A percentile compares a stretch with the other conserved stretches of the same genome.
Evolutionary conservation across 2,888 invertebrate species (phyloP).

Genomic region (Lepidocyrtinus sp.): DNA sequence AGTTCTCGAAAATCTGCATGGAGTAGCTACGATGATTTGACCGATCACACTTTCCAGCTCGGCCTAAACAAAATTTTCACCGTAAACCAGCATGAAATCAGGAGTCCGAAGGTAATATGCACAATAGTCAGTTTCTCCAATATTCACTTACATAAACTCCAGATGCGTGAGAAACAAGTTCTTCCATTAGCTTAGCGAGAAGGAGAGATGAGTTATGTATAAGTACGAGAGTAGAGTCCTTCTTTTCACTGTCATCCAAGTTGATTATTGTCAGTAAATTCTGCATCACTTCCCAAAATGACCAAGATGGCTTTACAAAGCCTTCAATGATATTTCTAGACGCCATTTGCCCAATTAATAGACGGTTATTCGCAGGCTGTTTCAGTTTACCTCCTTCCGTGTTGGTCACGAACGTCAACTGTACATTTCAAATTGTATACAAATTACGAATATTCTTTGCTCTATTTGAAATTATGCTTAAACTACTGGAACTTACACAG

Average conservation of each 20-base stretch:
- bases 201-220: constrained; percentile 74
- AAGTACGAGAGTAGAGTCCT: constrained; percentile 73
- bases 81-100: constrained; percentile 14
- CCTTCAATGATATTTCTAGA: constrained; percentile 64
- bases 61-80: constrained; percentile 73
- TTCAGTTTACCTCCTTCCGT: constrained; percentile 68
- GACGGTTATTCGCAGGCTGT: constrained; percentile 65
- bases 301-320: constrained; percentile 74
- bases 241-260: constrained; percentile 80
- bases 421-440: background rate
- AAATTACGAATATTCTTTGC: too few relatives aligned
- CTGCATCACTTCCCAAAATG: constrained; percentile 87
- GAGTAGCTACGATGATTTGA: constrained; percentile 87
- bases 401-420: constrained; percentile 68
- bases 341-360: constrained; percentile 69
- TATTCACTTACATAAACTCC: constrained; percentile 80
- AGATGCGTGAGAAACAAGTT: constrained; percentile 86
- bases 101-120: constrained; percentile 14
- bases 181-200: constrained; percentile 88
- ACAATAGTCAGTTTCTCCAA: background rate
- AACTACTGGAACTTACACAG: constrained; percentile 54
- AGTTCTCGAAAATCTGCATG: constrained; percentile 90
- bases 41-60: constrained; percentile 81
- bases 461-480: background rate
- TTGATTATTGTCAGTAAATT: constrained; percentile 86